A percentile compares a stretch with the other conserved stretches of the same genome.
Conservation (phyloP, 2,113 vertebrate species). For the Scophthalmus maximus region DNA sequence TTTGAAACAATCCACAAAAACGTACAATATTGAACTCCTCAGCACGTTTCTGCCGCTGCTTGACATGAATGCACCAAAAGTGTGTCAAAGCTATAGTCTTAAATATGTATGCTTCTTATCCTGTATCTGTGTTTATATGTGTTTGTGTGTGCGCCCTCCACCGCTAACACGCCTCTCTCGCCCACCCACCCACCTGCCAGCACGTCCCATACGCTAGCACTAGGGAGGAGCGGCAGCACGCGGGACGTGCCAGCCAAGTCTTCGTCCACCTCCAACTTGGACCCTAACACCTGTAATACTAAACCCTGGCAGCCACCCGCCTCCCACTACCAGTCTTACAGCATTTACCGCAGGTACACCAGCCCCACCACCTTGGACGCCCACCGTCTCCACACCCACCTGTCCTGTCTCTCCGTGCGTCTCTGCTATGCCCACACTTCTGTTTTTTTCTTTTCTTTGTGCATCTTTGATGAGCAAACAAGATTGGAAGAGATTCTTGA, state of each 20-base stretch:
- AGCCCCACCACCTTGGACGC: constrained; percentile 37
- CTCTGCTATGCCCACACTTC: constrained; percentile 9
- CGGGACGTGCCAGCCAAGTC: constrained; percentile 88
- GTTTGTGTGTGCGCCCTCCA: constrained; percentile 61
- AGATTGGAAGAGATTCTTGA: too few relatives aligned
- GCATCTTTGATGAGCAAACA: neutral
- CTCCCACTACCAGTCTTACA: constrained; percentile 86
- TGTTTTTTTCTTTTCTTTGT: neutral
- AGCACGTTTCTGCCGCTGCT: too few relatives aligned
- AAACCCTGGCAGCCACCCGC: constrained; percentile 84
- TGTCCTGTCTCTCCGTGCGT: constrained; percentile 40
- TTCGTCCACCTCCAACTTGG: constrained; percentile 87
- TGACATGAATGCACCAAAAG: constrained; percentile 42
- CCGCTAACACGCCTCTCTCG: constrained; percentile 81
- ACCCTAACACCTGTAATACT: constrained; percentile 86
- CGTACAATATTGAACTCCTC: neutral
- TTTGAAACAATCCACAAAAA: neutral
- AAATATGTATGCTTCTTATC: constrained; percentile 50
- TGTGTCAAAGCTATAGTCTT: constrained; percentile 45
- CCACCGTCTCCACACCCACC: constrained; percentile 27
- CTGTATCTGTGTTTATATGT: constrained; percentile 58
- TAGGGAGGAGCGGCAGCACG: constrained; percentile 87
- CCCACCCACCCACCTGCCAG: constrained; percentile 77
- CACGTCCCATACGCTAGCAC: constrained; percentile 86
- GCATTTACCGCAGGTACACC: constrained; percentile 86